Base-by-base conservation (phyloP, 2,113 vertebrate species). In the zebrafish (Danio rerio) region DNA sequence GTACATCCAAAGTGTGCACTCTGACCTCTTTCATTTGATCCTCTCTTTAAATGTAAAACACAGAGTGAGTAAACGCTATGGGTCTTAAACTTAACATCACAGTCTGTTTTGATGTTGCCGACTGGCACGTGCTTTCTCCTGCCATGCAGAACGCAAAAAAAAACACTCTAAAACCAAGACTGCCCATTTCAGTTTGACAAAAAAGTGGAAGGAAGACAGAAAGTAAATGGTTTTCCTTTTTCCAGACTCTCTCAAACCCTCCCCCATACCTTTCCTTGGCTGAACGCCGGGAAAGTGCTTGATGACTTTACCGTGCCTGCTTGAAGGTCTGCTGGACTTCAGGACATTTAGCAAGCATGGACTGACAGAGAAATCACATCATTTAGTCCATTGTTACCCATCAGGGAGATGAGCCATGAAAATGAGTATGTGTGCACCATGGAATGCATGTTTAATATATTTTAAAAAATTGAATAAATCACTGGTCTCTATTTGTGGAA, bases 1-100 rank as follows among this genome's bases (percentile, higher is more conserved):
- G 70, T 80, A 90, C 90, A 91, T 90, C 84, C 82, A 65, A 81
- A 83, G 56, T 58, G 75, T 87, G 82, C 90, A 81, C 87, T 88
- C 80, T 87, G 88, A 90, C 83, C 87, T 88, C 72, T 73, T 72
- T 69, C 74, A 79, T 78, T 84, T 82, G n/a, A 85, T 45, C 13
- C 4, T 13, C 9, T 43, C 71, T 43, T n/a, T 58, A 58, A 74
- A 74, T 42, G 8, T 56, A 40, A 43, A 74, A 56, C 8, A 49
- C 66, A 6, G n/a, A 73, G 49, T 6, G 52, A 74, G 71, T 77
- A 11, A 62, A 6, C 8, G 21, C n/a, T 53, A 15, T 2, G 1
- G 40, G 45, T 78, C 49, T 65, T 40, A 7, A 0, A 43, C 13
- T 49, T 83, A 52, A 55, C 21, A 31, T 56, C 12, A 56, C 71